A percentile compares a stretch with the other conserved stretches of the same genome.
Evolutionary conservation across 1,140 invertebrate species (phyloP).

Genomic region (Bombus superbus): DNA sequence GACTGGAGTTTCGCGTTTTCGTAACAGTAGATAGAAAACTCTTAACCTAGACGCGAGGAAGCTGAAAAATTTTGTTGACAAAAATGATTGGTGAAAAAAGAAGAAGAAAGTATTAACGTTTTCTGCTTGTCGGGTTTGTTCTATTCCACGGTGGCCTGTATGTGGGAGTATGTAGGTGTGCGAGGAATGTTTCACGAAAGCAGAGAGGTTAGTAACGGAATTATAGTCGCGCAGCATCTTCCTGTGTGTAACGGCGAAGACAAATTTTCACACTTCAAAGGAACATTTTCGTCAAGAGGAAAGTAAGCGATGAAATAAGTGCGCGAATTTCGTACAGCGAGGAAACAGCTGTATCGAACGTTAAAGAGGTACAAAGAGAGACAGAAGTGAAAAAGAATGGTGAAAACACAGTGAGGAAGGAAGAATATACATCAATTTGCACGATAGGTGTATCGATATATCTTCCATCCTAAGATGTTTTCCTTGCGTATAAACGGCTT

Average conservation of each 20-base stretch:
- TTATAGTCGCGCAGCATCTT: neutral
- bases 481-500: constrained; percentile 46
- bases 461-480: constrained; percentile 24
- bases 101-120: neutral
- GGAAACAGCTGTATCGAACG: neutral
- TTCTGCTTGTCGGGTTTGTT: neutral
- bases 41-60: neutral
- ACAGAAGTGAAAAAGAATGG: neutral
- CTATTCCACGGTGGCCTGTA: neutral
- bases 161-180: too few relatives aligned
- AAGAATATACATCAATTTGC: constrained; percentile 22
- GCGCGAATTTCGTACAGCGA: constrained; percentile 3
- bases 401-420: neutral
- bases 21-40: too few relatives aligned
- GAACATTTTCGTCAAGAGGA: constrained; percentile 61
- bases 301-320: constrained; percentile 68
- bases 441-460: constrained; percentile 32
- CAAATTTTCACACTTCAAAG: constrained; percentile 49
- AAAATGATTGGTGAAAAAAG: neutral
- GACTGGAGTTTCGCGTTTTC: constrained; percentile 3
- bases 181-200: too few relatives aligned
- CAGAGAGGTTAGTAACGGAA: neutral
- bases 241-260: neutral
- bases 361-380: constrained; percentile 11
- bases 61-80: neutral